Evolutionary conservation across 2,797 vertebrate genomes (phyloP).

Genomic region (Catostomus latipinnis): DNA sequence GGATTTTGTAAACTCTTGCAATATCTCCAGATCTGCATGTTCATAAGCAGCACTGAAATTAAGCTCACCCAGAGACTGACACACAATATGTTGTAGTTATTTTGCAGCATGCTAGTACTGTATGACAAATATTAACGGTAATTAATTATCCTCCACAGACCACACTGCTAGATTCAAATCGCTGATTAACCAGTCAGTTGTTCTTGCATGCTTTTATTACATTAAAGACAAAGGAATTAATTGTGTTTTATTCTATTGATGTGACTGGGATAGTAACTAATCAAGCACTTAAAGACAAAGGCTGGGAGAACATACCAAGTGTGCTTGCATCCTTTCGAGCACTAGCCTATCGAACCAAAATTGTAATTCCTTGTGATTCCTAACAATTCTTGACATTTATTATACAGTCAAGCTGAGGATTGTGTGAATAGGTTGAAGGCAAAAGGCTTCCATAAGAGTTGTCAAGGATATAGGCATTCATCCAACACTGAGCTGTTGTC

Average conservation of each 20-base stretch:
- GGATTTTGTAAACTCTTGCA: slow-evolving; percentile 8
- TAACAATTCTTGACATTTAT: too few relatives aligned
- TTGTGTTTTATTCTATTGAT: slow-evolving; percentile 61
- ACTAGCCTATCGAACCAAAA: too few relatives aligned
- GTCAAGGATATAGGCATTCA: slow-evolving; percentile 12
- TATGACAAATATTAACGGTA: slow-evolving; percentile 48
- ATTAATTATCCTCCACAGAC: slow-evolving; percentile 40
- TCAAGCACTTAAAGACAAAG: slow-evolving; percentile 35
- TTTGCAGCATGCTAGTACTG: slow-evolving; percentile 26
- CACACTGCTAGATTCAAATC: slow-evolving; percentile 48
- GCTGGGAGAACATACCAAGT: background rate
- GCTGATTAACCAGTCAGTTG: slow-evolving; percentile 50
- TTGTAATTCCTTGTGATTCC: too few relatives aligned
- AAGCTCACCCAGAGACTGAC: slow-evolving; percentile 12
- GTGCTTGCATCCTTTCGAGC: background rate
- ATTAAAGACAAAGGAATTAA: slow-evolving; percentile 68
- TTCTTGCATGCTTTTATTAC: slow-evolving; percentile 56
- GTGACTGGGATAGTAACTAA: slow-evolving; percentile 66
- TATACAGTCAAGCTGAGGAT: too few relatives aligned
- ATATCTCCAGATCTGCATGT: slow-evolving; percentile 31
- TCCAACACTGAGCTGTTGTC: slow-evolving; percentile 54
- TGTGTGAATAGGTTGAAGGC: background rate
- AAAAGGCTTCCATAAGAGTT: background rate
- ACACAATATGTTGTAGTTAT: slow-evolving; percentile 29
- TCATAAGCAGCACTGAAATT: slow-evolving; percentile 29